Evolutionary conservation across 2,113 vertebrate genomes (phyloP).

Genomic region (Trochalopteron elliotii): DNA sequence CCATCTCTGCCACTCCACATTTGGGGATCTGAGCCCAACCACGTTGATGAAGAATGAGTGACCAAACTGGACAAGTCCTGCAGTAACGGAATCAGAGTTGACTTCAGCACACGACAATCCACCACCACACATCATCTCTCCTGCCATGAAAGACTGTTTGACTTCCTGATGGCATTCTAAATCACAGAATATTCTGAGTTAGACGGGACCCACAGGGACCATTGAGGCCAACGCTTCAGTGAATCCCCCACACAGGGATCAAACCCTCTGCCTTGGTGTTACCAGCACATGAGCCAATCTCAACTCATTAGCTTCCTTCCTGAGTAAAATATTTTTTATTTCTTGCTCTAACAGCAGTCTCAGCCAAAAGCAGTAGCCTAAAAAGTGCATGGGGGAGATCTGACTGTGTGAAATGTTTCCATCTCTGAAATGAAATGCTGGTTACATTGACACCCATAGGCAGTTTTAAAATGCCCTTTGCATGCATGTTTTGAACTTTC

Average conservation of each 20-base stretch:
- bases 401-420: constrained; percentile 18
- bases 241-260: neutral
- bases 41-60: fast-evolving
- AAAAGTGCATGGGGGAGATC: neutral
- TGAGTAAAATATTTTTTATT: constrained; percentile 79
- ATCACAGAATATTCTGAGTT: too few relatives aligned
- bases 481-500: neutral
- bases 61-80: too few relatives aligned
- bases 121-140: neutral
- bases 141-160: neutral
- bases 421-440: neutral
- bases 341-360: constrained; percentile 74
- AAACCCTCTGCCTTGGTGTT: neutral
- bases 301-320: constrained; percentile 76
- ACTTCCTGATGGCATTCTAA: neutral
- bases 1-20: neutral
- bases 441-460: neutral
- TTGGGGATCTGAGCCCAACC: neutral
- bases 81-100: neutral
- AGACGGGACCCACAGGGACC: too few relatives aligned
- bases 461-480: neutral
- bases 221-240: neutral
- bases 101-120: neutral
- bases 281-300: neutral
- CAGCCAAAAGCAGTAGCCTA: constrained; percentile 52